phyloP scores from a whole-genome alignment of 2,888 invertebrate species.

The Luffia ferchaultella region DNA sequence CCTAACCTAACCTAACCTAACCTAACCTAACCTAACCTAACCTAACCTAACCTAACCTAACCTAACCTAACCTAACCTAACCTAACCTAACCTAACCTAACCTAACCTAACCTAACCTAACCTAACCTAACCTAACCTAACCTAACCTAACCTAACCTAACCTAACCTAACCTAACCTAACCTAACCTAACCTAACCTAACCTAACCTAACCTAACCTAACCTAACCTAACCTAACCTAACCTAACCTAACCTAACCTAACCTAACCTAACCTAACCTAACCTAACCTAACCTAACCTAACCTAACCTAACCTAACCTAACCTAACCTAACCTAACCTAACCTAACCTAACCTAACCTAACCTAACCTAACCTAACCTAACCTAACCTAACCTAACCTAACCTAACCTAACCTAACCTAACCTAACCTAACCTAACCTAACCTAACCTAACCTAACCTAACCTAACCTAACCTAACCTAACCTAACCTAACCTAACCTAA shows the following conservation, averaged over 20 bases:
- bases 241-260: slow-evolving; percentile 18
- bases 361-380: slow-evolving; percentile 8
- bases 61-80: slow-evolving; percentile 15
- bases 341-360: slow-evolving; percentile 9
- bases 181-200: slow-evolving; percentile 19
- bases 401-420: slow-evolving; percentile 7
- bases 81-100: slow-evolving; percentile 1
- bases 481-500: slow-evolving; percentile 18
- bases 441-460: slow-evolving; percentile 13
- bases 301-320: slow-evolving; percentile 15
- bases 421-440: slow-evolving; percentile 15
- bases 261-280: slow-evolving; percentile 14
- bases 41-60: slow-evolving; percentile 19
- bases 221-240: slow-evolving; percentile 20
- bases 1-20: slow-evolving; percentile 14
- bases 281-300: slow-evolving; percentile 15
- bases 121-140: slow-evolving; percentile 22
- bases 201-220: slow-evolving; percentile 16
- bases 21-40: slow-evolving; percentile 14
- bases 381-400: slow-evolving; percentile 6
- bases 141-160: slow-evolving; percentile 21
- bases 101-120: slow-evolving; percentile 21
- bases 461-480: slow-evolving; percentile 22
- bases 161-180: slow-evolving; percentile 21
- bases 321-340: slow-evolving; percentile 15